Base-by-base conservation (phyloP, 2,113 vertebrate genomes). In the Indicator indicator region DNA sequence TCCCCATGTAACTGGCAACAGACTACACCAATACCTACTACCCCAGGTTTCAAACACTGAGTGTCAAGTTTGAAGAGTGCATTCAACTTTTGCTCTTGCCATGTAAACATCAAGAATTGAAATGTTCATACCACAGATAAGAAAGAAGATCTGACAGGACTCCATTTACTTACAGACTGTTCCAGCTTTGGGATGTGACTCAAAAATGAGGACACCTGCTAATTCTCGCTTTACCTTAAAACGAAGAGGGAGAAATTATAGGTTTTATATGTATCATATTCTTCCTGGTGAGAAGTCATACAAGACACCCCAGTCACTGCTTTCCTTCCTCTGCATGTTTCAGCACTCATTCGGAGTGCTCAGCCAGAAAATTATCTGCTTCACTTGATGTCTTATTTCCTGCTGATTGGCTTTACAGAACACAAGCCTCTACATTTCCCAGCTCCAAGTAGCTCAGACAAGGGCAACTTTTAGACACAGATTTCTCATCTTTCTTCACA, bases 141-240 rank as follows among this genome's bases (percentile, higher is more conserved):
- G 52, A 90, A 86, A 83, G 55, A 83, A 44, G 40, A 88, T 69
- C 59, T 76, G 33, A 73, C 48, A 76, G 44, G 30, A 90, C 46
- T 65, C 2, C 70, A 68, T 93, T 90, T 81, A 99, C 99, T 99
- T 98, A 99, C 99, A 98, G 80, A 99, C 99, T 5, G 99, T 99
- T 96, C 99, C 99, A 95, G 99, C 98, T 97, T 99, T 99, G 63
- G 99, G 98, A 80, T 99, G 99, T 24, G 99, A 99, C 97, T 99
- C 99, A 95, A 99, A 99, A 94, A 99, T 98, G 71, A 99, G 98
- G 83, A 99, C 98, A 63, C 99, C 99, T 13, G 99, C 98, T 93
- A 99, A 97, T 82, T 99, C 99, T 80, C 98, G 97, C 95, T 99
- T 99, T 46, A 99, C 99, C 99, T 99, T 97, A 73, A 95, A 97